Evolutionary conservation across 2,113 vertebrate species (phyloP).

Genomic region (Xenotilapia longispinis): DNA sequence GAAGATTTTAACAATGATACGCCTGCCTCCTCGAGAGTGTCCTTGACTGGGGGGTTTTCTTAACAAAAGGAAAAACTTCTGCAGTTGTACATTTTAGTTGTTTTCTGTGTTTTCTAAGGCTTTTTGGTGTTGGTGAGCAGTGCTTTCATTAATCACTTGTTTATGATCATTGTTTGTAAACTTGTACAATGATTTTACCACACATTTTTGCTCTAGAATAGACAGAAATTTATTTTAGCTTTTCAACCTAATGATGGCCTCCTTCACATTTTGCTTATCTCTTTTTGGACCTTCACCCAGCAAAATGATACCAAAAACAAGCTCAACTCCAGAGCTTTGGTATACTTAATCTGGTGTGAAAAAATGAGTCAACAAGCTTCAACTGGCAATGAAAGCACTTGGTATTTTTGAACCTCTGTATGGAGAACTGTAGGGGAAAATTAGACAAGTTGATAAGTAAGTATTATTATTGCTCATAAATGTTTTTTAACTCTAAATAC

Average conservation of each 20-base stretch:
- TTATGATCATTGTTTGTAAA: background rate
- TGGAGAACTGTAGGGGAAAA: background rate
- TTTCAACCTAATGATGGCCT: background rate
- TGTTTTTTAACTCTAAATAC: background rate
- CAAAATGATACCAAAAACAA: background rate
- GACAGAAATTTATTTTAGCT: background rate
- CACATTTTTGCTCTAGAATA: background rate
- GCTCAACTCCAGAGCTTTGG: background rate
- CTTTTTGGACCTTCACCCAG: background rate
- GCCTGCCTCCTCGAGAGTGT: background rate
- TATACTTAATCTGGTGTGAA: background rate
- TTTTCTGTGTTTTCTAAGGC: background rate
- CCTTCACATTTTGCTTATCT: background rate
- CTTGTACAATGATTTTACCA: background rate
- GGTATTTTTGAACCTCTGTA: background rate
- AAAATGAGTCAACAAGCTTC: background rate
- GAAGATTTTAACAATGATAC: background rate
- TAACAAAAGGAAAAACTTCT: background rate
- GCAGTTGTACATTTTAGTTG: background rate
- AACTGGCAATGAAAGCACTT: background rate
- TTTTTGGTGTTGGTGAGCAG: background rate
- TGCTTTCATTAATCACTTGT: background rate
- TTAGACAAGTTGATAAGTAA: background rate
- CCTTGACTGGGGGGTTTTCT: background rate
- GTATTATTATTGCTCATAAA: background rate